Evolutionary conservation across 2,113 vertebrate species (phyloP).

Genomic region (Stigmatopora argus): DNA sequence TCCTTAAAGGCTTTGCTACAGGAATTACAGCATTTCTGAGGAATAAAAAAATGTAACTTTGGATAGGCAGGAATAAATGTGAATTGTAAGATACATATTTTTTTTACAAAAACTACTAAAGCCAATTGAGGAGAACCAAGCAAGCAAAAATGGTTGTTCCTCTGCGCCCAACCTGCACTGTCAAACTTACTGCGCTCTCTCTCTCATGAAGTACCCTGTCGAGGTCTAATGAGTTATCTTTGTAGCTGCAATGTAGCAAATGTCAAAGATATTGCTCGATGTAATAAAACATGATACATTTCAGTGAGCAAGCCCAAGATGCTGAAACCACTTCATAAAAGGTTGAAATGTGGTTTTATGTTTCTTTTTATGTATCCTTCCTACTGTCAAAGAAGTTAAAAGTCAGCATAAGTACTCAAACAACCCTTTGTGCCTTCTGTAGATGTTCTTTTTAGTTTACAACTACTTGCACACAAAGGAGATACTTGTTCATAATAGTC

Average conservation of each 20-base stretch:
- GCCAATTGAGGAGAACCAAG: too few species aligned
- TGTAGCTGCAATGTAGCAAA: not conserved
- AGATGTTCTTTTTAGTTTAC: slow-evolving; percentile 1
- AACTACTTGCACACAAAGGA: slow-evolving; percentile 9
- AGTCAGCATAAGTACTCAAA: not conserved
- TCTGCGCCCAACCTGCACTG: too few species aligned
- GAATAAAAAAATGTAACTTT: too few species aligned
- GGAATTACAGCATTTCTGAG: too few species aligned
- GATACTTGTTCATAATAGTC: slow-evolving; percentile 12
- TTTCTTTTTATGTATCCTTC: not conserved
- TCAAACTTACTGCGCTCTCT: too few species aligned
- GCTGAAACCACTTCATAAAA: not conserved
- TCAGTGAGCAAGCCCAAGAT: not conserved
- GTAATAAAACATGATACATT: not conserved
- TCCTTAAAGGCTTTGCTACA: too few species aligned
- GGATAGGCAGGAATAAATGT: too few species aligned
- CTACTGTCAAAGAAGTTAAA: not conserved
- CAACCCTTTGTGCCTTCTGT: not conserved
- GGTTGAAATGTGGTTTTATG: not conserved
- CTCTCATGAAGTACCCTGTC: not conserved
- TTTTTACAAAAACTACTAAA: too few species aligned
- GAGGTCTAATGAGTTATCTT: not conserved
- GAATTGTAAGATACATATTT: too few species aligned
- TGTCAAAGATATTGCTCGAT: not conserved
- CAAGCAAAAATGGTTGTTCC: too few species aligned